phyloP scores from a whole-genome alignment of 2,797 vertebrate genomes.

The Menidia menidia region DNA sequence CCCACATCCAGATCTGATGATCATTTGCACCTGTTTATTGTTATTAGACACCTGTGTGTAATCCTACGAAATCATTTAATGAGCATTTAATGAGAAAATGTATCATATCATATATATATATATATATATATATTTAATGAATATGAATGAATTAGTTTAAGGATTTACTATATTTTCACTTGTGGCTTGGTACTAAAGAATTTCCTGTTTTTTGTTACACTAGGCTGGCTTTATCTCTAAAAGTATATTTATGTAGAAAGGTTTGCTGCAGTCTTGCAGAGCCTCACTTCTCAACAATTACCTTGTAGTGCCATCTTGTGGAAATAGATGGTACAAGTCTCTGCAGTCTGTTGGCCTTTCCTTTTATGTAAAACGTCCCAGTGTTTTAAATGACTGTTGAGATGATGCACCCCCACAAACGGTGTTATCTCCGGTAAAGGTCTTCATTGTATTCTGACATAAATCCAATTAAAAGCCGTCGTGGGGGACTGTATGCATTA shows the following conservation, averaged over 20 bases:
- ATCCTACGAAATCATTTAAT: no score
- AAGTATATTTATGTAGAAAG: background rate
- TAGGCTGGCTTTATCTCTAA: background rate
- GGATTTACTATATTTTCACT: no score
- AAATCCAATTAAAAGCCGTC: constrained; percentile 18
- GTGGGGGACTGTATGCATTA: constrained; percentile 40
- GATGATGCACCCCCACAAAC: background rate
- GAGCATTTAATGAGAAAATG: no score
- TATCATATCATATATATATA: no score
- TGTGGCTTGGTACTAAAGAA: background rate
- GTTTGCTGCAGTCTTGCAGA: background rate
- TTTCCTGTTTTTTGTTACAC: background rate
- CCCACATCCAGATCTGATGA: no score
- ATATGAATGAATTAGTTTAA: no score
- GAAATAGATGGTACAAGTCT: background rate
- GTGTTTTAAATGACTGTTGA: background rate
- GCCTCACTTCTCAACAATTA: background rate
- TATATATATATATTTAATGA: no score
- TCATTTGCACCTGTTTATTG: no score
- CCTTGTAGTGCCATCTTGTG: constrained; percentile 52
- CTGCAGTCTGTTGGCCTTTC: background rate
- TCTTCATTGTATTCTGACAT: background rate
- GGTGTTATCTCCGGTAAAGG: background rate
- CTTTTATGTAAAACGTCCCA: constrained; percentile 4
- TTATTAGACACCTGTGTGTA: no score